Percentiles rank a stretch among this genome's conserved stretches.
These are phyloP conservation scores for Coleophora deauratella DNA, from an alignment of 2,888 invertebrate genomes.

Conservation along the genomic window DNA sequence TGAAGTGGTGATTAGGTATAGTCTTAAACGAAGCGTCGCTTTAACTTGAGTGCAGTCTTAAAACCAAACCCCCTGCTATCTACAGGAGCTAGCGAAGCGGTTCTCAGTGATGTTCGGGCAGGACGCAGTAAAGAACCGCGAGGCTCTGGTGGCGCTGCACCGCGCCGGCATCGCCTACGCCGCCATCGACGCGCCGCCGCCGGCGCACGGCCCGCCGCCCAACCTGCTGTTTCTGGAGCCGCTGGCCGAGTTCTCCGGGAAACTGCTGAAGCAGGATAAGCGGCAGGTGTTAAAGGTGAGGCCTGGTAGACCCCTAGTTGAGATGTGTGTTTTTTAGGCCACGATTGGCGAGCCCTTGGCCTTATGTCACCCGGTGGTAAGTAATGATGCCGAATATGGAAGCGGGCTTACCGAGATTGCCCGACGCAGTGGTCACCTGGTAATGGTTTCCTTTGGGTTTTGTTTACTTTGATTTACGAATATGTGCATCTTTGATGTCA, in stretches of 20 bases:
- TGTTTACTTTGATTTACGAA: no score
- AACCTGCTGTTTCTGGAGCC: conserved; percentile 96
- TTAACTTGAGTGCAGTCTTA: no score
- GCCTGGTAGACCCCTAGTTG: no score
- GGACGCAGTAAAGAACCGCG: conserved; percentile 96
- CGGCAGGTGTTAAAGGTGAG: conserved; percentile 80
- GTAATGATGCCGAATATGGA: no score
- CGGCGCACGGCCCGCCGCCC: conserved; percentile 81
- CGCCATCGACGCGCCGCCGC: conserved; percentile 24
- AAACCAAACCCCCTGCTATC: no score
- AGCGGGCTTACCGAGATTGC: no score
- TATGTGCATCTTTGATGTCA: no score
- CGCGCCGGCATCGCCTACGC: conserved; percentile 95
- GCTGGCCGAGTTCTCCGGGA: conserved; percentile 95
- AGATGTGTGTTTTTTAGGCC: not conserved
- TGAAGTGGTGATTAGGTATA: no score
- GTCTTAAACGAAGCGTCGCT: no score
- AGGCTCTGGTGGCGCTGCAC: conserved; percentile 96
- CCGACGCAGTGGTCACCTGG: no score
- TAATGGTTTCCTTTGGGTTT: no score
- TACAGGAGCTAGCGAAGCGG: conserved; percentile 93
- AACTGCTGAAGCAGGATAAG: conserved; percentile 97
- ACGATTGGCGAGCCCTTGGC: not conserved
- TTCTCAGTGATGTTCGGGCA: conserved; percentile 98
- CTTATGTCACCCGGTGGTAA: no score